phyloP scores from a whole-genome alignment of 37 sponge, comb jelly and placozoan species.

The Amphimedon queenslandica region DNA sequence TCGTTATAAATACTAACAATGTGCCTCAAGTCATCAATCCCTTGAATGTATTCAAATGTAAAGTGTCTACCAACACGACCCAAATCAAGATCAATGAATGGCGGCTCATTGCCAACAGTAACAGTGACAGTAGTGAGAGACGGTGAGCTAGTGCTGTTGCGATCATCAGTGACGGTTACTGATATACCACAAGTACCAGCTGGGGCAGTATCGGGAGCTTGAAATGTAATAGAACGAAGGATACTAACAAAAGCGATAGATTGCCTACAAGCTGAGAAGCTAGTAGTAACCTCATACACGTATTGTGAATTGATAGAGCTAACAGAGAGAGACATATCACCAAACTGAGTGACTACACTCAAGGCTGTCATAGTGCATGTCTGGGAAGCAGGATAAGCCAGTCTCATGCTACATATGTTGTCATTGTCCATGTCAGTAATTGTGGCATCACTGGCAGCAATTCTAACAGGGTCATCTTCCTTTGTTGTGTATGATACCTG shows the following conservation, averaged over 20 bases:
- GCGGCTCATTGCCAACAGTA: conserved; percentile 43
- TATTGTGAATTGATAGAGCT: neutral
- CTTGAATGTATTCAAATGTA: conserved; percentile 51
- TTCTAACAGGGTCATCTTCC: conserved; percentile 12
- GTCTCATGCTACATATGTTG: conserved; percentile 16
- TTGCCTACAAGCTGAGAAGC: conserved; percentile 20
- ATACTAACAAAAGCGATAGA: conserved; percentile 22
- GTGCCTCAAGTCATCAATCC: conserved; percentile 35
- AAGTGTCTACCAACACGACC: conserved; percentile 53
- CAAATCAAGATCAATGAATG: conserved; percentile 63
- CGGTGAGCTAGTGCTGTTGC: conserved; percentile 16
- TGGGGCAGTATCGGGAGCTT: conserved; percentile 3
- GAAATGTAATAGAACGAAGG: conserved; percentile 30
- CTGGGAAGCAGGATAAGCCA: conserved; percentile 12
- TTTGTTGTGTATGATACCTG: conserved; percentile 22
- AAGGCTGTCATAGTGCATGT: conserved; percentile 21
- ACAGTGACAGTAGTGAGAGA: conserved; percentile 21
- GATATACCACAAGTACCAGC: conserved; percentile 44
- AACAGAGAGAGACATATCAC: conserved; percentile 27
- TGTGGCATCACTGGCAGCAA: conserved; percentile 28
- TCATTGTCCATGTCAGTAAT: conserved; percentile 38
- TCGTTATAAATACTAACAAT: conserved; percentile 72
- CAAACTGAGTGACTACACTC: conserved; percentile 17
- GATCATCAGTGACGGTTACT: conserved; percentile 34
- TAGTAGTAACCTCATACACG: conserved; percentile 15